Percentiles rank a stretch among this genome's conserved stretches.
phyloP scores from a whole-genome alignment of 2,888 invertebrate genomes.

The Ochlodes sylvanus region DNA sequence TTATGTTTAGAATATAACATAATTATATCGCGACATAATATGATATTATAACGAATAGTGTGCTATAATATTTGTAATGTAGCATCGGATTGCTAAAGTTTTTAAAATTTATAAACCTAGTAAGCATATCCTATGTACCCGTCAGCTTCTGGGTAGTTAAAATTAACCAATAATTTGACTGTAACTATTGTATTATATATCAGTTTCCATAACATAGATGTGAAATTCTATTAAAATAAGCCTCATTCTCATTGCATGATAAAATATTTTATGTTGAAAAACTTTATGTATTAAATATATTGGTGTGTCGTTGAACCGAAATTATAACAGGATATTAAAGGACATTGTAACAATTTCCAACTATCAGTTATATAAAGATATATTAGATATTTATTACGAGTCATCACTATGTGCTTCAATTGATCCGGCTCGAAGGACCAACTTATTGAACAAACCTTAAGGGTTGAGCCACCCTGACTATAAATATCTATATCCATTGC shows the following conservation, averaged over 20 bases:
- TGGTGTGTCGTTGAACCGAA: not conserved
- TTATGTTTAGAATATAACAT: no score
- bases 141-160: no score
- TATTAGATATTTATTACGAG: not conserved
- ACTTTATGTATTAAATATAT: not conserved
- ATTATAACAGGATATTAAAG: no score
- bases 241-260: not conserved
- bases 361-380: no score
- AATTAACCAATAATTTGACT: no score
- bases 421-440: constrained; percentile 15
- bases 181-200: not conserved
- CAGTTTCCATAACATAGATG: not conserved
- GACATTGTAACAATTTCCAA: no score
- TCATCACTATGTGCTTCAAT: not conserved
- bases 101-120: not conserved
- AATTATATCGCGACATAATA: no score
- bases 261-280: not conserved
- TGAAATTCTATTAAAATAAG: not conserved
- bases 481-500: no score
- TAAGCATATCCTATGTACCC: no score
- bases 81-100: not conserved
- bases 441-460: not conserved
- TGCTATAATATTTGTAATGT: no score
- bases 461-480: no score
- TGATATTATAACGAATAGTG: no score